A percentile compares a stretch with the other conserved stretches of the same genome.
Conservation (phyloP, 2,113 vertebrate genomes). For the Pontoporia blainvillei region DNA sequence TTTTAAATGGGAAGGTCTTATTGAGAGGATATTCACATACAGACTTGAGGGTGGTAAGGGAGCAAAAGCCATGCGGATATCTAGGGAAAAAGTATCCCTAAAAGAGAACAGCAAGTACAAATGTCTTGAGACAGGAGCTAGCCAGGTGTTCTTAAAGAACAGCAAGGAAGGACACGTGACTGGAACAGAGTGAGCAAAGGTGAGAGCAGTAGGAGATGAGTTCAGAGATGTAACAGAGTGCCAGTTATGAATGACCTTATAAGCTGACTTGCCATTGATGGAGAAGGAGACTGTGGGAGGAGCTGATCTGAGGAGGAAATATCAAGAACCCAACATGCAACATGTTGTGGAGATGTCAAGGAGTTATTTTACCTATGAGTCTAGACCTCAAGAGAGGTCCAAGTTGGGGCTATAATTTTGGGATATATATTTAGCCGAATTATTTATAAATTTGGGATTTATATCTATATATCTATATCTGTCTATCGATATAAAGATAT, state of each 20-base stretch:
- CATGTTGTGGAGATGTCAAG: background rate
- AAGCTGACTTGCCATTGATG: background rate
- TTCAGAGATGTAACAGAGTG: background rate
- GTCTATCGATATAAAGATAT: no score
- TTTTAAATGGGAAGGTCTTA: background rate
- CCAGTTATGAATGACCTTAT: background rate
- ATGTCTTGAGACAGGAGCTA: background rate
- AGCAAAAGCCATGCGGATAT: background rate
- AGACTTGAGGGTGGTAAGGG: background rate
- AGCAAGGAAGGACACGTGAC: background rate
- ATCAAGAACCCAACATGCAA: background rate
- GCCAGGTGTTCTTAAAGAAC: background rate
- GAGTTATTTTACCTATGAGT: background rate
- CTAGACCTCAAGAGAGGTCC: background rate
- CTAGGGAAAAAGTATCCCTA: background rate
- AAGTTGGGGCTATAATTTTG: background rate
- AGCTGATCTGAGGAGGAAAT: background rate
- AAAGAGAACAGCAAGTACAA: background rate
- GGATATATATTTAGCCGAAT: background rate
- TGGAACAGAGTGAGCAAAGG: background rate
- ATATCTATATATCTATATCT: background rate
- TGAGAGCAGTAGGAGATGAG: background rate
- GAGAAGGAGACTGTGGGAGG: background rate
- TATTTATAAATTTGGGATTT: background rate
- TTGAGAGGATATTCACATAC: background rate